Base-by-base conservation (phyloP, 2,888 invertebrate species). In the Stenotaenia linearis region DNA sequence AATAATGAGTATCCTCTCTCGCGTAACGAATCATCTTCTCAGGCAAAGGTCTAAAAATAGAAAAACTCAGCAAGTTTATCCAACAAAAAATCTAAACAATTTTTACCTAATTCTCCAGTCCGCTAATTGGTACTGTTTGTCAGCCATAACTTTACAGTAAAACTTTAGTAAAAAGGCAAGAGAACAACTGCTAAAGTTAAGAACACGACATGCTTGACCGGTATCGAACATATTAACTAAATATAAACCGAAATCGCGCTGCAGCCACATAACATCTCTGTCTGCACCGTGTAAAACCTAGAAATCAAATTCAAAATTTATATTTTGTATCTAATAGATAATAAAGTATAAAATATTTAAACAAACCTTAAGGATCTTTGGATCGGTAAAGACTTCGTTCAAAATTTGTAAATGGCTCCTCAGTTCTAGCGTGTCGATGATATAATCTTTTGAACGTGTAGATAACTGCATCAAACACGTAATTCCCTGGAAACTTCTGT, bases 201-300 rank as follows among this genome's bases (percentile, higher is more conserved):
- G 88, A 1, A 90, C 88, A 82, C 92, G 90, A 0, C 95, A 92
- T 0, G 97, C 98, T 85, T 93, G 92, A 85, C 95, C 91, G 0
- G 98, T 99, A 86, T 99, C 99, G 85, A 99, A 98, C 91, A 99
- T 90, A 83, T 98, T 97, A 0, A 99, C 97, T 1, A 99, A 87
- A 85, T 99, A 99, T 0, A 99, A 85, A 0, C 96, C 94, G 79
- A 98, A 91, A 89, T 99, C 99, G 18, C 96, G 89, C 86, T 99
- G 99, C 35, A 99, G 87, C 98, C 99, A 99, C 37, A 91, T 88
- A 21, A 99, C 89, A 85, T 99, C 98, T 80, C 85, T 88, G 80
- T 93, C 92, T 0, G 96, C 94, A 10, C 98, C 98, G 85, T 99
- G 99, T 83, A 99, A 92, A 5, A 97, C 90, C 93, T 93, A 84